Base-by-base conservation (phyloP, 2,113 vertebrate genomes). In the Etia nguti region DNA sequence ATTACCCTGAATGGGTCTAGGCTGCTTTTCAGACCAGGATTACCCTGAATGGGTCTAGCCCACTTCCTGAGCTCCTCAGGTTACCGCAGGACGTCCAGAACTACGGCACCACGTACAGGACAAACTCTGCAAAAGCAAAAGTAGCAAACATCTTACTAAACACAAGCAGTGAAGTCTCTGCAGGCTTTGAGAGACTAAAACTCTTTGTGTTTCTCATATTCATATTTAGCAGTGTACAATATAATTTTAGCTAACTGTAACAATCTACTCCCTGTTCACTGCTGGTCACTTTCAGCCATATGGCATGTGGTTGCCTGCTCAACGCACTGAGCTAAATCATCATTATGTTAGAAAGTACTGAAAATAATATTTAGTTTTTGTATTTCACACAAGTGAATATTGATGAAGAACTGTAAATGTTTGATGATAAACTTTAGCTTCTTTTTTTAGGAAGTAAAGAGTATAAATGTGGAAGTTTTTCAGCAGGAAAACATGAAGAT, bases 11-110 rank as follows among this genome's bases (percentile, higher is more conserved):
- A 62, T 62, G 18, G 59, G 31, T n/a, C 59, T 54, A 52, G 50
- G 52, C n/a, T 22, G 60, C 54, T 56, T 20, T 81, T 88, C 54
- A 81, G 22, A 84, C 60, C 75, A 75, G 70, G 75, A 90, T 87
- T 22, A 85, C 50, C 65, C 6, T n/a, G 26, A 68, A 62, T 62
- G 18, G 59, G 31, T n/a, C 59, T 54, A 52, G 50, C 80, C 65
- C 82, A 60, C 79, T 31, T 80, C 60, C 54, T 80, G 41, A 87
- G 55, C 11, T 10, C 29, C 26, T 89, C 34, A 0, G 8, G 20
- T 89, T 62, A 48, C 80, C 18, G 41, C 31, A 56, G 60, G 24
- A 56, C 26, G 34, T 16, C 22, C 18, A 31, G 79, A 70, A 38
- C 62, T 43, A 55, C n/a, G 26, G 83, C 22, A 1, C 81, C 86